phyloP scores from a whole-genome alignment of 2,797 vertebrate species.

The Centropyge bicolor region DNA sequence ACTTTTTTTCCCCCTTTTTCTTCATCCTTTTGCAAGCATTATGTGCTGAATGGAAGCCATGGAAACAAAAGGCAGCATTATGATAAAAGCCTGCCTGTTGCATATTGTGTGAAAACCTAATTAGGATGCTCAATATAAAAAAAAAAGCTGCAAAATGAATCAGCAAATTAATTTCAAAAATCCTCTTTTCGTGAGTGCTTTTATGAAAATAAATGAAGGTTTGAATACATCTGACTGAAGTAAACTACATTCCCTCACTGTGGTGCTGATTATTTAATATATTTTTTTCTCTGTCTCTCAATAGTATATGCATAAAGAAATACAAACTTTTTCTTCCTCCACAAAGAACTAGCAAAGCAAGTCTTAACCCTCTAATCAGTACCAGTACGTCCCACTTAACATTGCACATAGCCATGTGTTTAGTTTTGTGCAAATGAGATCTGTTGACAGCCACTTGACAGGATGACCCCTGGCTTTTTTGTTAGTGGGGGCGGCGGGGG shows the following conservation, averaged over 20 bases:
- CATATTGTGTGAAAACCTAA: constrained; percentile 75
- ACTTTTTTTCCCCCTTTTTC: constrained; percentile 32
- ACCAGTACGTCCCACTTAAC: constrained; percentile 81
- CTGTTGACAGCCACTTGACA: constrained; percentile 89
- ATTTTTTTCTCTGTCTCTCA: constrained; percentile 24
- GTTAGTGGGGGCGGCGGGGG: constrained; percentile 49
- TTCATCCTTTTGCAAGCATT: constrained; percentile 70
- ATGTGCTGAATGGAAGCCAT: constrained; percentile 69
- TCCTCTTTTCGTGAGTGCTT: constrained; percentile 57
- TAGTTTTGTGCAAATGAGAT: constrained; percentile 82
- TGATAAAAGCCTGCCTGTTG: constrained; percentile 78
- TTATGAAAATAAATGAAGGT: constrained; percentile 72
- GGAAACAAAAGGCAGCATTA: constrained; percentile 78
- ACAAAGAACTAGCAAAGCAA: constrained; percentile 10
- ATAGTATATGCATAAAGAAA: constrained; percentile 26
- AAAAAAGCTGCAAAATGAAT: constrained; percentile 72
- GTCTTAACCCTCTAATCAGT: constrained; percentile 63
- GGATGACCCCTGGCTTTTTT: constrained; percentile 78
- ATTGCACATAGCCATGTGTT: constrained; percentile 81
- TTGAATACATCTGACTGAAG: constrained; percentile 57
- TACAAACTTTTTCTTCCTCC: constrained; percentile 28
- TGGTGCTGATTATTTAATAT: constrained; percentile 27
- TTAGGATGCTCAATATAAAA: constrained; percentile 66
- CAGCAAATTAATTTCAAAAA: constrained; percentile 73
- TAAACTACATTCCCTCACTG: constrained; percentile 41